Evolutionary conservation across 37 sponge, comb jelly and placozoan species (phyloP).

Genomic region (Tethya wilhelma): DNA sequence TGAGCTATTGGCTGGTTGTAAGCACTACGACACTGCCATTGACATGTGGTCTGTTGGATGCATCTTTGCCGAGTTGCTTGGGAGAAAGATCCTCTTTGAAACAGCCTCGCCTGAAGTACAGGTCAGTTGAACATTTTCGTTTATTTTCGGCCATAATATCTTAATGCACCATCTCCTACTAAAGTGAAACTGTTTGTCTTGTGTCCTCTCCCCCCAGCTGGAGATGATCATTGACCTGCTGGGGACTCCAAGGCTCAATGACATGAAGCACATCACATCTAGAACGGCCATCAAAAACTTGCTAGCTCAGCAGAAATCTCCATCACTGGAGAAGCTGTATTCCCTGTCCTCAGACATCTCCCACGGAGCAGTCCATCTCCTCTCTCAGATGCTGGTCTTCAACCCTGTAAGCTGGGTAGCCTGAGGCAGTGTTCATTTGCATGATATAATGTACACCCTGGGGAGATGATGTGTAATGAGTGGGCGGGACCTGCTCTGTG

Average conservation of each 20-base stretch:
- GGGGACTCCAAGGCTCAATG: slow-evolving; percentile 69
- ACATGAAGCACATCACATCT: slow-evolving; percentile 63
- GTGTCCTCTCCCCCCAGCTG: slow-evolving; percentile 37
- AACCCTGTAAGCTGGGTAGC: slow-evolving; percentile 68
- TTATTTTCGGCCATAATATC: neutral
- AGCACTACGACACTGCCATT: slow-evolving; percentile 84
- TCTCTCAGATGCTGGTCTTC: slow-evolving; percentile 82
- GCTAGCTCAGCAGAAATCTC: slow-evolving; percentile 48
- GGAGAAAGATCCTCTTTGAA: slow-evolving; percentile 82
- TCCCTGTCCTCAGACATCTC: slow-evolving; percentile 55
- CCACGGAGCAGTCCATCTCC: slow-evolving; percentile 85
- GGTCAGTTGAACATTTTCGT: slow-evolving; percentile 8
- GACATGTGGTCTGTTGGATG: slow-evolving; percentile 96
- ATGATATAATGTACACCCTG: neutral
- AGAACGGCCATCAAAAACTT: slow-evolving; percentile 41
- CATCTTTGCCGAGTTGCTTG: slow-evolving; percentile 86
- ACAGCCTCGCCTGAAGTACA: slow-evolving; percentile 50
- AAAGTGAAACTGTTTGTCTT: neutral
- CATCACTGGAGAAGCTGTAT: slow-evolving; percentile 56
- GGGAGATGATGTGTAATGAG: neutral
- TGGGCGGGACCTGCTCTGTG: neutral
- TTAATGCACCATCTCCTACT: neutral
- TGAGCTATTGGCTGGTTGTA: slow-evolving; percentile 86
- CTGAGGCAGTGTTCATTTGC: neutral
- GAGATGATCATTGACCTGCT: slow-evolving; percentile 88